These are phyloP conservation scores for Macrotrachela quadricornifera DNA, from an alignment of 1,140 invertebrate species.

Conservation along the genomic window DNA sequence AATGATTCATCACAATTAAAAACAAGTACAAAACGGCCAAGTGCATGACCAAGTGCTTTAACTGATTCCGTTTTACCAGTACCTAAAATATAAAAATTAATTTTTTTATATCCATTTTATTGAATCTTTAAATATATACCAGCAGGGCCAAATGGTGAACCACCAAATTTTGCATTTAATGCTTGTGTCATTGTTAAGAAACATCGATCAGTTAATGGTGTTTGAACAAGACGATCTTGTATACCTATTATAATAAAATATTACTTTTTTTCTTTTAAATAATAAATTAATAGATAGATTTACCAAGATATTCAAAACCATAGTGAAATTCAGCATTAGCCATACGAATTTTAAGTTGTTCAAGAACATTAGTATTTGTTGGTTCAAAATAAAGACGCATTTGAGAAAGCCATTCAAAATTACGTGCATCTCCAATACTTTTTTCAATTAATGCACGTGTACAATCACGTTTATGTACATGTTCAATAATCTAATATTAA, in stretches of 20 bases:
- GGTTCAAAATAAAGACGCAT: slow-evolving; percentile 98
- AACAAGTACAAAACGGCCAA: slow-evolving; percentile 90
- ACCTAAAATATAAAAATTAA: slow-evolving; percentile 20
- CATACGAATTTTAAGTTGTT: slow-evolving; percentile 94
- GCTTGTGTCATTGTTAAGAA: slow-evolving; percentile 99
- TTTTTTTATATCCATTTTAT: too few relatives aligned
- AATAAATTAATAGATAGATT: too few relatives aligned
- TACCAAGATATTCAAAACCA: slow-evolving; percentile 93
- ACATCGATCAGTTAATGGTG: slow-evolving; percentile 87
- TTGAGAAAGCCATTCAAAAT: slow-evolving; percentile 86
- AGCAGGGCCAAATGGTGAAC: slow-evolving; percentile 58
- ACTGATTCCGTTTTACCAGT: slow-evolving; percentile 99
- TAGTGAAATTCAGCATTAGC: slow-evolving; percentile 96
- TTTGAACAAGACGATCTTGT: slow-evolving; percentile 85
- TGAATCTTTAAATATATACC: slow-evolving; percentile 19
- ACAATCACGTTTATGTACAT: slow-evolving; percentile 92
- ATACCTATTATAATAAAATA: too few relatives aligned
- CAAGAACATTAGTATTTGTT: slow-evolving; percentile 67
- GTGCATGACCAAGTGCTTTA: slow-evolving; percentile 90
- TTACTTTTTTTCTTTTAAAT: too few relatives aligned
- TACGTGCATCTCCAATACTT: slow-evolving; percentile 57
- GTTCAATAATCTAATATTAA: slow-evolving; percentile 99
- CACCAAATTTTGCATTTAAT: slow-evolving; percentile 74
- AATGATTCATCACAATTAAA: slow-evolving; percentile 99
- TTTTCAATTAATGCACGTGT: slow-evolving; percentile 64